Evolutionary conservation across 2,888 invertebrate species (phyloP).

Genomic region (Charanyca ferruginea): DNA sequence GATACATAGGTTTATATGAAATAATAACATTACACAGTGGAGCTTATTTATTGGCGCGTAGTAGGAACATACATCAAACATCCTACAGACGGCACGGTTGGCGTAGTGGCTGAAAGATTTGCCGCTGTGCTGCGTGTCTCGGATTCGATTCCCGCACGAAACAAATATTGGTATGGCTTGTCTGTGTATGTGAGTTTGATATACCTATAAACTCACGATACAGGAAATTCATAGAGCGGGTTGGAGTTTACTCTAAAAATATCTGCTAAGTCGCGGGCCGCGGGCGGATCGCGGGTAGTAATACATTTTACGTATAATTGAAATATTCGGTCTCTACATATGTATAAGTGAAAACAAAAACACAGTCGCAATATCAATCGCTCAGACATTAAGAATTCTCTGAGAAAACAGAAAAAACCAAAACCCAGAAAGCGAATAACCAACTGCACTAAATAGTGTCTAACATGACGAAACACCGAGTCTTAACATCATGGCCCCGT

Average conservation of each 20-base stretch:
- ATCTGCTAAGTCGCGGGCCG: too few species aligned
- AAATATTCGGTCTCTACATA: too few species aligned
- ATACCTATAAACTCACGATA: too few species aligned
- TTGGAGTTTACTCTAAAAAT: too few species aligned
- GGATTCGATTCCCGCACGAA: background rate
- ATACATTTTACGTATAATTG: too few species aligned
- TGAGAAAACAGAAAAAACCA: conserved; percentile 1
- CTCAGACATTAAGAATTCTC: background rate
- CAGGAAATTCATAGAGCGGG: too few species aligned
- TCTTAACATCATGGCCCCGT: conserved; percentile 62
- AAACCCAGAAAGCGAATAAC: conserved; percentile 19
- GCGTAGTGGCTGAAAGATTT: background rate
- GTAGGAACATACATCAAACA: conserved; percentile 11
- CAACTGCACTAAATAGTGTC: conserved; percentile 34
- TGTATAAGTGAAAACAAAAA: too few species aligned
- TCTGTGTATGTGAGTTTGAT: too few species aligned
- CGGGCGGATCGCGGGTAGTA: too few species aligned
- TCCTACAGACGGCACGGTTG: background rate
- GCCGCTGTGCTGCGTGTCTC: background rate
- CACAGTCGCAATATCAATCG: too few species aligned
- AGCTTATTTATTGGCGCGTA: conserved; percentile 49
- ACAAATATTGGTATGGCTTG: background rate
- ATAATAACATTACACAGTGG: conserved; percentile 60
- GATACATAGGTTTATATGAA: conserved; percentile 61
- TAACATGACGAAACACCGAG: conserved; percentile 43